Percentiles rank a stretch among this genome's conserved stretches.
Evolutionary conservation across 2,888 invertebrate genomes (phyloP).

Genomic region (Chloroclysta siterata): DNA sequence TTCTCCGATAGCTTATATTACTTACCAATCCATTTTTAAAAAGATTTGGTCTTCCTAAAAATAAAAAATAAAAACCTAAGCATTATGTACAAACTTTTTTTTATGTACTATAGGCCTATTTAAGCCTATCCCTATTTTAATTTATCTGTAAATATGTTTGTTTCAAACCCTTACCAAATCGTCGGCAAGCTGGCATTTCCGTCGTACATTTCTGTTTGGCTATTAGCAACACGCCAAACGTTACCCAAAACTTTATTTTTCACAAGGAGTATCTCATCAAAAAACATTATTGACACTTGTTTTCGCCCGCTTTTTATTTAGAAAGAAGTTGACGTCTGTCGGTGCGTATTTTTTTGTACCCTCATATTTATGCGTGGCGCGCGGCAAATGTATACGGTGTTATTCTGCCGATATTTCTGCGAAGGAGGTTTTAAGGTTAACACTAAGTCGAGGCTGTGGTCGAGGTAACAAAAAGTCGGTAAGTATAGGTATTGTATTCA

Average conservation of each 20-base stretch:
- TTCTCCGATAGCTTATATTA: too few species aligned
- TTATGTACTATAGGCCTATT: too few species aligned
- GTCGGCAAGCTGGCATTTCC: neutral
- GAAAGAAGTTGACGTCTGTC: slow-evolving; percentile 6
- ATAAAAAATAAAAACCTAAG: too few species aligned
- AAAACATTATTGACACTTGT: slow-evolving; percentile 27
- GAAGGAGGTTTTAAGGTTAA: too few species aligned
- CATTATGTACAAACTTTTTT: too few species aligned
- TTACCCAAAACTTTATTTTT: slow-evolving; percentile 3
- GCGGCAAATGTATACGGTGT: slow-evolving; percentile 15
- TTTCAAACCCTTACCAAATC: slow-evolving; percentile 19
- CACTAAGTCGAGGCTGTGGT: too few species aligned
- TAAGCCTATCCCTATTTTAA: too few species aligned
- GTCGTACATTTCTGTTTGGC: neutral
- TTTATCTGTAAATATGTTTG: too few species aligned
- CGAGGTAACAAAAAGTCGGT: too few species aligned
- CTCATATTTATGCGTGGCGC: neutral
- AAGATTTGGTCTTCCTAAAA: too few species aligned
- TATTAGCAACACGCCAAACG: slow-evolving; percentile 19
- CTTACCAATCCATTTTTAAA: too few species aligned
- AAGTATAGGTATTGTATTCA: too few species aligned
- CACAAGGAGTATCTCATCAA: slow-evolving; percentile 6
- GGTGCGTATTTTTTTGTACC: slow-evolving; percentile 12
- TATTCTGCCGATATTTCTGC: slow-evolving; percentile 13
- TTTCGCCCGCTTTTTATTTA: neutral